phyloP scores from a whole-genome alignment of 2,113 vertebrate genomes.

The Semnornis frantzii region DNA sequence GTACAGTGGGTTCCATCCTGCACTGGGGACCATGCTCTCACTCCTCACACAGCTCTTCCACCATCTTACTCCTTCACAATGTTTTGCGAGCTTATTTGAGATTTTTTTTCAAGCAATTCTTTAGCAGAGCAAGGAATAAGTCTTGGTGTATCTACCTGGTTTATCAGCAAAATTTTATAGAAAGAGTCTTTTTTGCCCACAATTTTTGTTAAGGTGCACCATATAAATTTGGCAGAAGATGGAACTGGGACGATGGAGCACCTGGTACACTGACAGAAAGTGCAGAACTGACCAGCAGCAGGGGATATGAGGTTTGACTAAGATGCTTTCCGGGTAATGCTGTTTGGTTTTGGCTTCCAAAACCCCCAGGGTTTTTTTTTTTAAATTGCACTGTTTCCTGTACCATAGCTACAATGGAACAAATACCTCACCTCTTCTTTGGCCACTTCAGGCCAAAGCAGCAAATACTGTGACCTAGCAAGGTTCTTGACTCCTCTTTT shows the following conservation, averaged over 20 bases:
- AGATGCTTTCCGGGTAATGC: background rate
- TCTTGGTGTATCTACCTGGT: background rate
- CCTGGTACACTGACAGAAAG: background rate
- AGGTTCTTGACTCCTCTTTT: background rate
- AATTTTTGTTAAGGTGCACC: background rate
- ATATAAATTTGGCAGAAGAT: background rate
- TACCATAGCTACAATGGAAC: background rate
- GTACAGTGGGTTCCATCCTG: fast-evolving
- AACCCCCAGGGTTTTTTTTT: fast-evolving
- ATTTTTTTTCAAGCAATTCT: background rate
- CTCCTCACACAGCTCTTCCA: background rate
- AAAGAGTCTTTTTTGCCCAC: background rate
- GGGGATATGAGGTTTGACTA: background rate
- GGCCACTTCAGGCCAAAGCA: slow-evolving; percentile 24
- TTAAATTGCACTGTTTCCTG: slow-evolving; percentile 18
- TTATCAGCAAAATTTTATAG: background rate
- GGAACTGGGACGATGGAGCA: background rate
- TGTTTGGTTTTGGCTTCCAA: background rate
- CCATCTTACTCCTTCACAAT: background rate
- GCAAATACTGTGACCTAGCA: background rate
- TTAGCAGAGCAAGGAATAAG: background rate
- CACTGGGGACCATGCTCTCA: fast-evolving
- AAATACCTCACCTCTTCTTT: background rate
- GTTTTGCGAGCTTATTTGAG: background rate
- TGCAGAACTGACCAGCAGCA: background rate